Conservation (phyloP, 92 coral and sea anemone genomes). For the Blastomussa wellsi region DNA sequence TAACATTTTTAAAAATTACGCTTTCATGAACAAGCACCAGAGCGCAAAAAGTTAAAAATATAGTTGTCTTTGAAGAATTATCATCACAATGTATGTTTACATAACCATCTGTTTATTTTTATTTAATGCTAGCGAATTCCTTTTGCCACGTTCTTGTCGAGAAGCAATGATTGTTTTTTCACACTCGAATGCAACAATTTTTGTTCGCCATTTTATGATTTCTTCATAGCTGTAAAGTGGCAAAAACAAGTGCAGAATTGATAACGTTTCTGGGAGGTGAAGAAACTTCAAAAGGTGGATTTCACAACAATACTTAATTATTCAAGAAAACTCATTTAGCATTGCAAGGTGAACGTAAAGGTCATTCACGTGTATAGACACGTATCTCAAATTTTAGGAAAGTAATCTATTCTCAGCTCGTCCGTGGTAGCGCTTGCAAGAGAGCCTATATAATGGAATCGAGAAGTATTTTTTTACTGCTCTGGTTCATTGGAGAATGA, state of each 20-base stretch:
- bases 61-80: not conserved
- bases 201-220: not conserved
- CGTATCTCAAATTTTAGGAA: not conserved
- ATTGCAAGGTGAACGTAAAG: too few relatives aligned
- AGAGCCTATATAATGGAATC: not conserved
- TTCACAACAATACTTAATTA: slow-evolving; percentile 4
- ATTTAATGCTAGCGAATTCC: not conserved
- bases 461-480: not conserved
- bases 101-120: not conserved
- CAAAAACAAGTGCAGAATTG: not conserved
- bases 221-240: not conserved
- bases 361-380: slow-evolving; percentile 3
- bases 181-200: not conserved
- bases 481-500: not conserved
- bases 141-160: not conserved
- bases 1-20: not conserved
- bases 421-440: not conserved
- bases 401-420: not conserved
- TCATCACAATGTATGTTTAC: slow-evolving; percentile 22
- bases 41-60: not conserved
- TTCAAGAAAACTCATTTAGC: not conserved
- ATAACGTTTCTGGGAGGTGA: not conserved
- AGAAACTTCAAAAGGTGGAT: slow-evolving; percentile 1
- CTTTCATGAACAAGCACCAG: not conserved
- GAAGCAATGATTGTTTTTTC: not conserved